These are phyloP conservation scores for zebrafish (Danio rerio) DNA, from an alignment of 2,113 vertebrate genomes.

Conservation along the genomic window GRCz12tu NC_133180.1:56118001-56118500, in stretches of 20 bases:
- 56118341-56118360: slow-evolving; percentile 95
- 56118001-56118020: not conserved
- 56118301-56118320: not conserved
- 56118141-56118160: no score
- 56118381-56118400: slow-evolving; percentile 97
- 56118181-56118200: no score
- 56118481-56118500: no score
- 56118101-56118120: not conserved
- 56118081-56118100: not conserved
- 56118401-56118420: slow-evolving; percentile 94
- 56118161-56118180: no score
- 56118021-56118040: not conserved
- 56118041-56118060: not conserved
- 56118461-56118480: no score
- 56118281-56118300: not conserved
- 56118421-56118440: slow-evolving; percentile 97
- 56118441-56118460: slow-evolving; percentile 96
- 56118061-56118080: not conserved
- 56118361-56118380: slow-evolving; percentile 96
- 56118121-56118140: no score
- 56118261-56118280: not conserved
- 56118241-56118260: not conserved
- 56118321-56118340: slow-evolving; percentile 83
- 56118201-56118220: no score
- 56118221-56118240: not conserved